Base-by-base conservation (phyloP, 2,888 invertebrate species). In the Drosophila parthenogenetica region DNA sequence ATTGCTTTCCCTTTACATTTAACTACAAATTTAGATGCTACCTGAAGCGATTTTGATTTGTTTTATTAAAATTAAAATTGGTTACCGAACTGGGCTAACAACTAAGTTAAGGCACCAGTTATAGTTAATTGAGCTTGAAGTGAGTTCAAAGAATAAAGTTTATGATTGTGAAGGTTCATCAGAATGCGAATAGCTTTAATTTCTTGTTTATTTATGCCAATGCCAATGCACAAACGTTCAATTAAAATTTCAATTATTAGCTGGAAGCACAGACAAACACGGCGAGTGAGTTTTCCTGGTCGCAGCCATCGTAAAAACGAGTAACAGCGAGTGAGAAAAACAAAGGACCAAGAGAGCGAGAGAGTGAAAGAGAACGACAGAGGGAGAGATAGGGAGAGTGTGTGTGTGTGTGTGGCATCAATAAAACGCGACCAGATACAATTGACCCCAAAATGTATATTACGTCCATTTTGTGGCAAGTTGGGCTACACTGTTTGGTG, bases 211-310 rank as follows among this genome's bases (percentile, higher is more conserved):
- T 81, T 85, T 79, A 76, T 76, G 72, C 66, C 63, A 48, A 46
- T 69, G 62, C 67, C 63, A 40, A 14, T 39, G 67, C 62, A 64
- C 69, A 80, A 83, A 66, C 65, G 69, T 81, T 81, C 74, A 81
- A 81, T 86, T 81, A 83, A 86, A 81, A 86, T 80, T 86, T 80
- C 69, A 81, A 81, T 81, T 86, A 86, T 86, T 74, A 86, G 74
- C 77, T 71, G 70, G 51, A 49, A 29, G 64, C 65, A 62, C 60
- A 67, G 62, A 60, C 49, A 76, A 70, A 64, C 43, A 67, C 46
- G 19, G 43, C 16, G 45, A 19, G 49, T 40, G 60, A 42, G 45
- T 39, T 29, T 25, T 49, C 19, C 17, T 39, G 37, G 25, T 42
- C 43, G 37, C 29, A 8, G 32, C 16, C 22, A 35, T 48, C 22